These are phyloP conservation scores for Anodontia alba DNA, from an alignment of 2,888 invertebrate genomes.

Conservation along the genomic window DNA sequence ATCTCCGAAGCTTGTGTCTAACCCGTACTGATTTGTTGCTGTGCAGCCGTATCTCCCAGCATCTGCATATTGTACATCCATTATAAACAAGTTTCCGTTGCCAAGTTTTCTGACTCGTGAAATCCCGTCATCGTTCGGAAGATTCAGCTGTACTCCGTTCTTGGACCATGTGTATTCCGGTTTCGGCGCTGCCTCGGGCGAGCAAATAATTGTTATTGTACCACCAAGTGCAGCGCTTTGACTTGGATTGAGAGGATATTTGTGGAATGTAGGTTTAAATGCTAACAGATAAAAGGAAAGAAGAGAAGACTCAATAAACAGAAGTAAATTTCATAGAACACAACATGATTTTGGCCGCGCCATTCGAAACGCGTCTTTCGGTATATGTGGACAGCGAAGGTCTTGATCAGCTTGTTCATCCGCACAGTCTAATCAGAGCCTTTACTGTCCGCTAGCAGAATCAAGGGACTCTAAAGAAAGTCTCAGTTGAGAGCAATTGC, in stretches of 20 bases:
- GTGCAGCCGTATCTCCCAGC: conserved; percentile 94
- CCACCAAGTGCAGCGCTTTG: conserved; percentile 96
- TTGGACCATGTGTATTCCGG: conserved; percentile 68
- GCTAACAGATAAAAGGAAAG: conserved; percentile 66
- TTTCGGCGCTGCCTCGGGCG: conserved; percentile 96
- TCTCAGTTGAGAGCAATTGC: too few relatives aligned
- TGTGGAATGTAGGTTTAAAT: conserved; percentile 94
- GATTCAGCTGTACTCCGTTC: conserved; percentile 59
- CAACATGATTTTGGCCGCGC: too few relatives aligned
- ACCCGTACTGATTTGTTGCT: conserved; percentile 86
- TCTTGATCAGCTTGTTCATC: too few relatives aligned
- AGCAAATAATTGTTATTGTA: conserved; percentile 95
- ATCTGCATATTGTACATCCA: conserved; percentile 90
- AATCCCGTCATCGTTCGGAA: conserved; percentile 56
- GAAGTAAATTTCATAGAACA: too few relatives aligned
- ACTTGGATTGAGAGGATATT: conserved; percentile 94
- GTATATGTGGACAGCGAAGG: too few relatives aligned
- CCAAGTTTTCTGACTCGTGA: conserved; percentile 86
- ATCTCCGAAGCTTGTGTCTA: conserved; percentile 67
- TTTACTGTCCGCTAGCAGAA: too few relatives aligned
- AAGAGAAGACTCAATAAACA: too few relatives aligned
- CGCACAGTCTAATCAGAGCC: too few relatives aligned
- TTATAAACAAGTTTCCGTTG: conserved; percentile 89
- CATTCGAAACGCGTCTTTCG: too few relatives aligned
- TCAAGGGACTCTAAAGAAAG: too few relatives aligned